Evolutionary conservation across 2,888 invertebrate genomes (phyloP).

Genomic region (Drosophila setosimentum): DNA sequence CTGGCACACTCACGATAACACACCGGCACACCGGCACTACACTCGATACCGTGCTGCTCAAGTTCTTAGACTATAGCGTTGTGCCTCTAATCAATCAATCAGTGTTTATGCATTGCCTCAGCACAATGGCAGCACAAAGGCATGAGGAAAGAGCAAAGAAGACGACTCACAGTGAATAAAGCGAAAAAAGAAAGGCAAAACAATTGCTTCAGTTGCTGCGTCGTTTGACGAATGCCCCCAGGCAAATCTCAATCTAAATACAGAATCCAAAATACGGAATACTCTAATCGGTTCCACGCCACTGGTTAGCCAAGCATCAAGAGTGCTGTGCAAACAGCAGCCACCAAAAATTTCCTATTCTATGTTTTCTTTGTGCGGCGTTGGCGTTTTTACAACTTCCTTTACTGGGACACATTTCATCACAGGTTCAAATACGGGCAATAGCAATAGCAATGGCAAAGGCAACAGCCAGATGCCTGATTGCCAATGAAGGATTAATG

Average conservation of each 20-base stretch:
- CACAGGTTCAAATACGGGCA: slow-evolving; percentile 56
- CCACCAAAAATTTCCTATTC: slow-evolving; percentile 53
- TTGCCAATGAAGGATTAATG: slow-evolving; percentile 80
- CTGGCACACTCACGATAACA: slow-evolving; percentile 37
- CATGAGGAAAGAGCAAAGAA: slow-evolving; percentile 25
- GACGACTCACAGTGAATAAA: slow-evolving; percentile 62
- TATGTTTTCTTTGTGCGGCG: slow-evolving; percentile 75
- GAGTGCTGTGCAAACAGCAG: slow-evolving; percentile 46
- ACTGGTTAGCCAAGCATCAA: slow-evolving; percentile 59
- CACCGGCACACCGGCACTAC: slow-evolving; percentile 6
- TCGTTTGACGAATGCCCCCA: slow-evolving; percentile 77
- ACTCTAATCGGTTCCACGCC: slow-evolving; percentile 82
- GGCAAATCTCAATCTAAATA: slow-evolving; percentile 71
- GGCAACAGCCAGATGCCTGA: slow-evolving; percentile 59
- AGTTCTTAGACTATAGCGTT: slow-evolving; percentile 25
- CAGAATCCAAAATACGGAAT: slow-evolving; percentile 53
- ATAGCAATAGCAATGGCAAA: background rate
- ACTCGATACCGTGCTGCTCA: background rate
- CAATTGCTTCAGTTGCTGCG: slow-evolving; percentile 64
- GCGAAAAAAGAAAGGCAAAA: slow-evolving; percentile 61
- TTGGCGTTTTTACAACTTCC: slow-evolving; percentile 81
- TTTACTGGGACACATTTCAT: slow-evolving; percentile 63
- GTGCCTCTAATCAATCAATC: slow-evolving; percentile 82
- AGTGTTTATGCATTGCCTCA: slow-evolving; percentile 67
- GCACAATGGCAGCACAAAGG: slow-evolving; percentile 41